phyloP scores from a whole-genome alignment of 2,797 vertebrate genomes.

The Anniella stebbinsi region DNA sequence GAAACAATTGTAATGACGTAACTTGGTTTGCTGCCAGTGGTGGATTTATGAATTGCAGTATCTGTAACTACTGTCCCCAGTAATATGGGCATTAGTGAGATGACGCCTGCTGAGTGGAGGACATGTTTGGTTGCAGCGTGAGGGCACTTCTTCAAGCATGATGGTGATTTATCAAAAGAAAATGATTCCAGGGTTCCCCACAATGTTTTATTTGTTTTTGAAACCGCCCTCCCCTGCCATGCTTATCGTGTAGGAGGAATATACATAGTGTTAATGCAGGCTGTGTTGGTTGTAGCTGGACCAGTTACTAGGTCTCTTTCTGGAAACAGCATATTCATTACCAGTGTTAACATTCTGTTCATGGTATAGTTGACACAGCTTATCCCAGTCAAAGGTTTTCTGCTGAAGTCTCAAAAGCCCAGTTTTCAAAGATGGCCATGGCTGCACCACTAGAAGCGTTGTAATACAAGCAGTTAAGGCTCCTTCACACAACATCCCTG shows the following conservation, averaged over 20 bases:
- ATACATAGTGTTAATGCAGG: background rate
- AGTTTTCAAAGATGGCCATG: background rate
- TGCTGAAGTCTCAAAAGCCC: background rate
- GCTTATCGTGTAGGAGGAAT: background rate
- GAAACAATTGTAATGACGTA: background rate
- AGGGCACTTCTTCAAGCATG: background rate
- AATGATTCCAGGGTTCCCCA: background rate
- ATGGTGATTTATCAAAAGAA: background rate
- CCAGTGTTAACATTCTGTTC: background rate
- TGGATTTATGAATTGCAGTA: constrained; percentile 23
- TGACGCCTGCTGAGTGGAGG: background rate
- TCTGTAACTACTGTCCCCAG: constrained; percentile 31
- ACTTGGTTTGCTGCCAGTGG: background rate
- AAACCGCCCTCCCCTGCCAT: background rate
- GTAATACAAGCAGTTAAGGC: background rate
- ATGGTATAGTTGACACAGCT: background rate
- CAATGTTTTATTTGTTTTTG: no score
- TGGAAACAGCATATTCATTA: background rate
- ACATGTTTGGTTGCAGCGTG: background rate
- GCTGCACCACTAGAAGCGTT: background rate
- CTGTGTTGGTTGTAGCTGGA: background rate
- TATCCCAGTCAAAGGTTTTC: background rate
- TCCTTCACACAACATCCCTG: background rate
- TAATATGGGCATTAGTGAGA: background rate
- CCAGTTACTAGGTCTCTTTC: background rate